Conservation (phyloP, 2,888 invertebrate genomes). For the Caenorhabditis parvicauda region DNA sequence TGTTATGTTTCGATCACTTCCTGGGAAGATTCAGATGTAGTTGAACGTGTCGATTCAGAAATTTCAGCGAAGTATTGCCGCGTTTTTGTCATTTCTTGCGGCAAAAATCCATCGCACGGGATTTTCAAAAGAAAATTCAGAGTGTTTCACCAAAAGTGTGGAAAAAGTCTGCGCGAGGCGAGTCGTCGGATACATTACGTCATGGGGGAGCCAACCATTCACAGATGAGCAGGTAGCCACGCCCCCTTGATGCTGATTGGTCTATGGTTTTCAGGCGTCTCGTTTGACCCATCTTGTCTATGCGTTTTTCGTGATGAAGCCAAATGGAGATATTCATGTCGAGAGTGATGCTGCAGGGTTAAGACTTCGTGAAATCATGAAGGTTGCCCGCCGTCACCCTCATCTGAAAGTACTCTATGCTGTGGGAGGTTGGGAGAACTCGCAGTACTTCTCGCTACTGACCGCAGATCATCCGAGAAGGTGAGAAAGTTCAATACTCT, state of each 20-base stretch:
- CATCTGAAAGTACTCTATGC: conserved; percentile 56
- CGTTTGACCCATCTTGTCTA: conserved; percentile 58
- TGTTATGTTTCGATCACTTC: no score
- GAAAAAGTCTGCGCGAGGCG: no score
- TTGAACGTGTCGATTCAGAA: no score
- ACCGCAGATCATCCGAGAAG: conserved; percentile 42
- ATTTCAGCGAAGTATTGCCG: no score
- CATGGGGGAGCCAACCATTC: conserved; percentile 54
- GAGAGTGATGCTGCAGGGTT: conserved; percentile 31
- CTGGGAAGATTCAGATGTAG: no score
- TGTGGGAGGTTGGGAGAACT: conserved; percentile 61
- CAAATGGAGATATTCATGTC: conserved; percentile 48
- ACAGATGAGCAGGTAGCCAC: conserved; percentile 44
- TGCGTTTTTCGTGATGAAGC: conserved; percentile 54
- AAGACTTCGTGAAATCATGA: conserved; percentile 30
- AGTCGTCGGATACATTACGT: conserved; percentile 59
- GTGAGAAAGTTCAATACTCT: background rate
- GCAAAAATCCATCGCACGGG: no score
- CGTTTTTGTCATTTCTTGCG: no score
- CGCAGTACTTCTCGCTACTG: conserved; percentile 52
- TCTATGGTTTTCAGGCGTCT: conserved; percentile 32
- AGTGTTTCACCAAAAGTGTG: no score
- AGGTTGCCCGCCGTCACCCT: conserved; percentile 36
- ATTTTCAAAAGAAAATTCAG: no score
- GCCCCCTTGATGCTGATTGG: background rate